Evolutionary conservation across 64 coral and sea anemone genomes (phyloP), one percentile per base, ranked within the genome.

Genomic region (Pachyseris speciosa): DNA sequence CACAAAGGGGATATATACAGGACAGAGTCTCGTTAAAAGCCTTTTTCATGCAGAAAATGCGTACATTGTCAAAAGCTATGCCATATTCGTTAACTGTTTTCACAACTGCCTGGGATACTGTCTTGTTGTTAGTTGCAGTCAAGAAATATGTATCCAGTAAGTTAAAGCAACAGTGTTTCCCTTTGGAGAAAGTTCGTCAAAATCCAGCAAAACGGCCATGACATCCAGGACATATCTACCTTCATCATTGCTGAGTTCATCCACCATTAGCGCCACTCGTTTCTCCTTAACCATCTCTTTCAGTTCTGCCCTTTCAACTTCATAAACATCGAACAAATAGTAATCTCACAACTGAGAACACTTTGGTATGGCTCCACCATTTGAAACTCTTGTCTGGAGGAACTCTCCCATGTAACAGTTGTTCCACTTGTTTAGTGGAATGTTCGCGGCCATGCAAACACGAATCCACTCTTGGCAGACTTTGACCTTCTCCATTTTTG

Each of bases 391-490:
- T 20, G 31, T 39, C 12, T 69, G 9, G 7, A 34, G 39, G 33
- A 31, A 39, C 9, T 69, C 19, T 34, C 67, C 2, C 67, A 37
- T 19, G 20, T 13, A 27, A 32, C 33, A 1, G 67, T 69, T 69
- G 33, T 86, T 59, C 2, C 49, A 75, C 51, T 92, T 86, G 53
- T 92, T 31, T 42, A 92, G 15, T 75, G 71, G 52, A 42, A 92
- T 92, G 26, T 92, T 61, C 33, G 81, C 67, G 32, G 80, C 90
- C 31, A 49, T 69, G 90, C 81, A 92, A 2, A 34, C 67, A 57
- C 37, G 72, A 34, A 92, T 84, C 80, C 81, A 85, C 29, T 92
- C 81, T 22, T 92, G 81, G 81, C 80, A 92, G 20, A 86, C 32
- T 65, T 92, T 86, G n/a, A 92, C 67, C 32, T 92, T 86, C 30